Evolutionary conservation across 2,113 vertebrate species (phyloP).

Genomic region (Crotalus helleri): DNA sequence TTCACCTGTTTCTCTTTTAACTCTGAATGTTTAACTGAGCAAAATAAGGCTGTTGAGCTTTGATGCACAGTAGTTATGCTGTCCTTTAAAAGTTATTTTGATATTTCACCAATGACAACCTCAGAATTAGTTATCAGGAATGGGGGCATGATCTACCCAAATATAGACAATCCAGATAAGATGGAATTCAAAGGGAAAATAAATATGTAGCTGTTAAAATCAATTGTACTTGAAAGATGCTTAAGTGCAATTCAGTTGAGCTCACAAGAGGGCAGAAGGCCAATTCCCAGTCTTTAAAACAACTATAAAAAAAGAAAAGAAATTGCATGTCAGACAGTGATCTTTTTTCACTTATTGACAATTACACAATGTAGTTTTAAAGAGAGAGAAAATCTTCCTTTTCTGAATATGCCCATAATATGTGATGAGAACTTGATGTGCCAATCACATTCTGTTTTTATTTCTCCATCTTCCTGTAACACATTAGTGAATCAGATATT

Average conservation of each 20-base stretch:
- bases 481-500: background rate
- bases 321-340: background rate
- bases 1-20: constrained; percentile 18
- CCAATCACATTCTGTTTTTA: no score
- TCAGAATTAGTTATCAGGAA: constrained; percentile 34
- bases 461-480: background rate
- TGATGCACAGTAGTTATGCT: constrained; percentile 17
- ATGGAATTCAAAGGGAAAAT: background rate
- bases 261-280: background rate
- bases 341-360: background rate
- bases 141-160: background rate
- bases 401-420: background rate
- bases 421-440: background rate
- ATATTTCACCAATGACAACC: constrained; percentile 18
- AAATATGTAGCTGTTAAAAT: background rate
- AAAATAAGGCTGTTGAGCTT: constrained; percentile 12
- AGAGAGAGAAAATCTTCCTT: background rate
- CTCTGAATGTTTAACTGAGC: constrained; percentile 23
- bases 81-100: constrained; percentile 36
- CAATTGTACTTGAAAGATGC: background rate
- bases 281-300: background rate
- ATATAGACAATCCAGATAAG: background rate
- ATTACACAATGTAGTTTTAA: background rate
- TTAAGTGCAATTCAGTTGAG: background rate
- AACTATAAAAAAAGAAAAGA: background rate